Evolutionary conservation across 2,113 vertebrate species (phyloP), one percentile per base, ranked within the genome.

Genomic region (Rynchops niger): DNA sequence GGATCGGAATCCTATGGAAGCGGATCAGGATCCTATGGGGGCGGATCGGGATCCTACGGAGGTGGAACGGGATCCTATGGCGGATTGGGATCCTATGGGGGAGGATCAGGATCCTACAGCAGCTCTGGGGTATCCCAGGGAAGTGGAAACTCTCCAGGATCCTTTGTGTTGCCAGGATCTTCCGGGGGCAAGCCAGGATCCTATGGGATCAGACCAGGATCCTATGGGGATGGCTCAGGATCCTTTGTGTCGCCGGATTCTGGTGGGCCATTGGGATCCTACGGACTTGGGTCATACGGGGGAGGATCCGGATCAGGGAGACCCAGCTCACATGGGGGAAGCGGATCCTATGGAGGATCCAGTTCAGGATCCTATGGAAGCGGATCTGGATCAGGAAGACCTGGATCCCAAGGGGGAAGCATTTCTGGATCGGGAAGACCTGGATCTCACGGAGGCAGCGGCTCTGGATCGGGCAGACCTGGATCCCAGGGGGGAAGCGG

Each of bases 151-250:
- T 72, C 47, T 12, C 43, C 38, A 4, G 82, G 69, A 53, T 73
- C 58, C 21, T 73, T 47, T 2, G 34, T 15, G 40, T 82, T 63
- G 1, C 79, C 79, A 1, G 79, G 21, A 82, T 82, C 79, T n/a
- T 30, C 40, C 0, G 70, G 42, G 30, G 43, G 43, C 11, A 76
- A 27, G 9, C 61, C 70, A 2, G 86, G 86, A 63, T 80, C 55
- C 27, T 61, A 70, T 1, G 84, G 84, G 97, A 97, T 52, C 96
- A 90, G 82, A 96, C 90, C n/a, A 82, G 34, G 82, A 97, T 97
- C n/a, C 94, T 76, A 45, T 40, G 93, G 52, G 97, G 62, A 80
- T 2, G 85, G 53, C 95, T 97, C 36, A 38, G 94, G 22, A 96
- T 82, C 40, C 94, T 81, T 47, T 2, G 63, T 82, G 52, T 82